Percentiles rank a stretch among this genome's conserved stretches.
phyloP scores from a whole-genome alignment of 2,113 vertebrate genomes.

The Prochilodus magdalenae region DNA sequence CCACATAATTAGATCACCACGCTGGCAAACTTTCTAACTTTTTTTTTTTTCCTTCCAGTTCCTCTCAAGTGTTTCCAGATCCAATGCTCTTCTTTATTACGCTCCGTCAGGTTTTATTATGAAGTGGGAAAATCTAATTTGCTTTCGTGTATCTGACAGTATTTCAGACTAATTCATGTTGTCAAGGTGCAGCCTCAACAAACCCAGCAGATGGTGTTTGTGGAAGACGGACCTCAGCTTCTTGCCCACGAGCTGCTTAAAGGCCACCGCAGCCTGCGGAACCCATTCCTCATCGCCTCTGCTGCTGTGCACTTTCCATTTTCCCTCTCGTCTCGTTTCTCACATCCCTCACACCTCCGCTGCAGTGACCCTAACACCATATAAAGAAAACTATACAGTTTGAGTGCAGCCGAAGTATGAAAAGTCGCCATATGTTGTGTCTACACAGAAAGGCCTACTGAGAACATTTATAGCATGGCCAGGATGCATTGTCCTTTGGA shows the following conservation, averaged over 20 bases:
- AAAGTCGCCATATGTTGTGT: constrained; percentile 23
- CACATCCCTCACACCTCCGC: constrained; percentile 29
- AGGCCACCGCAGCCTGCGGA: constrained; percentile 48
- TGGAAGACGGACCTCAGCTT: constrained; percentile 65
- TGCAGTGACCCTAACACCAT: background rate
- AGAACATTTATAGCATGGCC: constrained; percentile 11
- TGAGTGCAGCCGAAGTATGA: constrained; percentile 18
- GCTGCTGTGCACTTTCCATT: constrained; percentile 14
- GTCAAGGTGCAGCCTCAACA: constrained; percentile 70
- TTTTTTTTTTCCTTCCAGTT: constrained; percentile 60
- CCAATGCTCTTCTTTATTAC: constrained; percentile 71
- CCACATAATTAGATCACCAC: constrained; percentile 60
- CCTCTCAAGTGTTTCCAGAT: constrained; percentile 67
- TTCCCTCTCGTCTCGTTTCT: constrained; percentile 14
- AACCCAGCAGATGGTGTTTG: constrained; percentile 77
- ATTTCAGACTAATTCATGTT: constrained; percentile 74
- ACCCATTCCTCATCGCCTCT: constrained; percentile 12
- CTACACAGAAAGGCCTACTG: background rate
- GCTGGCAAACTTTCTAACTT: constrained; percentile 47
- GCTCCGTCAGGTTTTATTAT: constrained; percentile 75
- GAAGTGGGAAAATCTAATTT: constrained; percentile 73
- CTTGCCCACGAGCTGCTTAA: constrained; percentile 45
- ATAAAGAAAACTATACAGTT: constrained; percentile 17
- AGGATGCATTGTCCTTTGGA: background rate
- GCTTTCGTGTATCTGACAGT: constrained; percentile 71